A percentile compares a stretch with the other conserved stretches of the same genome.
Conservation (phyloP, 2,797 vertebrate species). For the Sarcoramphus papa region DNA sequence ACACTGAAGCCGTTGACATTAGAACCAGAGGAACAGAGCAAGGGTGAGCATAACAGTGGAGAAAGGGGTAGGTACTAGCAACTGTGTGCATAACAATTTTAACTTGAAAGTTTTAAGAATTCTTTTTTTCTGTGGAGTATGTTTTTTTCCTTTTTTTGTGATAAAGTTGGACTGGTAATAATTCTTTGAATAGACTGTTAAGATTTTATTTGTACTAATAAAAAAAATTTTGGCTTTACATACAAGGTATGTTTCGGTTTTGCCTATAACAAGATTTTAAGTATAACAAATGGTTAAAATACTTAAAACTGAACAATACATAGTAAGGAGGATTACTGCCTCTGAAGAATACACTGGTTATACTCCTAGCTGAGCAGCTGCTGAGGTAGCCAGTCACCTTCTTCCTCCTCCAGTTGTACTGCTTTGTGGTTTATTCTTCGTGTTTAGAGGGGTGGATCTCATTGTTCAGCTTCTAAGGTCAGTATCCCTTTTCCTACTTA, state of each 20-base stretch:
- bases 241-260: not conserved
- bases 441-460: not conserved
- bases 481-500: not conserved
- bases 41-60: not conserved
- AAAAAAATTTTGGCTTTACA: not conserved
- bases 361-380: not conserved
- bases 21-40: not conserved
- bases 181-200: not conserved
- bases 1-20: not conserved
- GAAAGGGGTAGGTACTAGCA: not conserved
- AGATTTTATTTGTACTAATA: not conserved
- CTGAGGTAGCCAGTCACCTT: not conserved
- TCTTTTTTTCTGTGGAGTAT: not conserved
- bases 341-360: not conserved
- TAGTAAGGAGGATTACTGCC: not conserved
- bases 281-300: not conserved
- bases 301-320: not conserved
- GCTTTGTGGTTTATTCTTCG: not conserved
- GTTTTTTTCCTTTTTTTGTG: not conserved
- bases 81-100: not conserved
- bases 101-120: not conserved
- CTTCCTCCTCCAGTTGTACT: not conserved
- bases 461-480: not conserved
- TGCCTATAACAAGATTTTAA: not conserved
- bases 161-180: not conserved